Evolutionary conservation across 53 echinoderm and acorn worm genomes (phyloP).

Genomic region (Astropecten irregularis): DNA sequence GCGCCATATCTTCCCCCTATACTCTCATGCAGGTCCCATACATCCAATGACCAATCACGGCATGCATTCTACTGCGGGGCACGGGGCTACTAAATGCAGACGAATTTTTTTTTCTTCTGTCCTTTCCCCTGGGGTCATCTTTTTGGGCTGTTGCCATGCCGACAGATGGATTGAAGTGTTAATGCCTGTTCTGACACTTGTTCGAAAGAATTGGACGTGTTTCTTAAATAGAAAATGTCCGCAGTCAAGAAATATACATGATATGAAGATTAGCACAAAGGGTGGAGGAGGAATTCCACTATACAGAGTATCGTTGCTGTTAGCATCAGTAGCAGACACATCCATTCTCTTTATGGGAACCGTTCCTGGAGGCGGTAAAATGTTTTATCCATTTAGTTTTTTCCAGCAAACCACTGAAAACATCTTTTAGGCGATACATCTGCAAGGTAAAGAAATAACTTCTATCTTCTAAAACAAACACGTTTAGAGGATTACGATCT

Average conservation of each 20-base stretch:
- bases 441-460: slow-evolving; percentile 1
- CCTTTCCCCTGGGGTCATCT: slow-evolving; percentile 18
- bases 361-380: background rate
- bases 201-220: slow-evolving; percentile 25
- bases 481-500: no score
- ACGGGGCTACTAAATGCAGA: slow-evolving; percentile 53
- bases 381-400: slow-evolving; percentile 29
- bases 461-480: background rate
- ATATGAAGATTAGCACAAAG: slow-evolving; percentile 19
- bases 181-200: slow-evolving; percentile 59
- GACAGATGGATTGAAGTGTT: slow-evolving; percentile 62
- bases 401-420: background rate
- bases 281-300: background rate
- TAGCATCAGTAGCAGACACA: slow-evolving; percentile 6
- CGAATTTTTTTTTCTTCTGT: background rate
- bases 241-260: slow-evolving; percentile 37
- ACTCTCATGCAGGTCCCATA: no score
- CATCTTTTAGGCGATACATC: slow-evolving; percentile 9
- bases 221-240: slow-evolving; percentile 26
- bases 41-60: slow-evolving; percentile 34
- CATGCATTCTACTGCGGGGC: slow-evolving; percentile 16
- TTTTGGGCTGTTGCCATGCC: slow-evolving; percentile 43
- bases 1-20: slow-evolving; percentile 8
- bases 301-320: background rate
- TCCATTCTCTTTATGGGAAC: background rate